Percentiles rank a stretch among this genome's conserved stretches.
Evolutionary conservation across 2,888 invertebrate species (phyloP).

Genomic region (Eupeodes latifasciatus): DNA sequence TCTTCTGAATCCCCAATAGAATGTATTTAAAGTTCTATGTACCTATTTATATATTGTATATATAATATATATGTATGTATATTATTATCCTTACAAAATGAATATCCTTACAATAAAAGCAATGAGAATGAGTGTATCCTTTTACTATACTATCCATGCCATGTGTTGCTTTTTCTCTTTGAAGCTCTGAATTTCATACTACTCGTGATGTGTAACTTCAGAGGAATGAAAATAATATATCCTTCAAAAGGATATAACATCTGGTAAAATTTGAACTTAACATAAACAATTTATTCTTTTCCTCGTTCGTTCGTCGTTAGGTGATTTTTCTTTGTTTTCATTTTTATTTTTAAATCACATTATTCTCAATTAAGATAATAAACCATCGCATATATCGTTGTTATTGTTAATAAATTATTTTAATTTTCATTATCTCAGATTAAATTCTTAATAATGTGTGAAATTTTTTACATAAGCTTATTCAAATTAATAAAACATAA

Average conservation of each 20-base stretch:
- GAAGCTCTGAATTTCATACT: neutral
- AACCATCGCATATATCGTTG: neutral
- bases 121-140: neutral
- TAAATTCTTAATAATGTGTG: constrained; percentile 21
- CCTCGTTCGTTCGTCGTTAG: too few species aligned
- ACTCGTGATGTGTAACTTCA: neutral
- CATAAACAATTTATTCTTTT: neutral
- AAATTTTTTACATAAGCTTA: constrained; percentile 21
- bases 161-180: constrained; percentile 17
- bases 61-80: too few species aligned
- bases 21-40: constrained; percentile 1
- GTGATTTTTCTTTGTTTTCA: neutral
- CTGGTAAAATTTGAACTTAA: neutral
- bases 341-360: neutral
- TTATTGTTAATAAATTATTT: neutral
- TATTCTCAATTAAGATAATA: neutral
- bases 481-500: constrained; percentile 16
- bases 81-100: neutral
- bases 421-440: neutral
- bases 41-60: neutral
- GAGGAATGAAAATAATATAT: neutral
- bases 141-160: neutral
- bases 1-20: constrained; percentile 11
- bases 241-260: neutral
- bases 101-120: neutral